A percentile compares a stretch with the other conserved stretches of the same genome.
phyloP scores from a whole-genome alignment of 2,888 invertebrate species.

The Temnothorax unifasciatus region DNA sequence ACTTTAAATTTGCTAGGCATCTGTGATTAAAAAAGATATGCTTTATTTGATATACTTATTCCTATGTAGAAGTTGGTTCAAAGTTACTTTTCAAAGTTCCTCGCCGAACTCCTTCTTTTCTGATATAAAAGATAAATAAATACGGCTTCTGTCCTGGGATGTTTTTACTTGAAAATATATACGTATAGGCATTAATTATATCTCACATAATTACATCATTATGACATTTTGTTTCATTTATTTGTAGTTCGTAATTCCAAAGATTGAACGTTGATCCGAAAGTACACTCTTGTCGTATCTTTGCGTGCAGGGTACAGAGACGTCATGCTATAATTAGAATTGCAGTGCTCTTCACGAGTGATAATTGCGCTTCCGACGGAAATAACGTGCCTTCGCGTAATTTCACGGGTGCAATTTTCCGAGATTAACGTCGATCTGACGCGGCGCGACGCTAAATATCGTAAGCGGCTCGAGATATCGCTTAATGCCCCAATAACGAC shows the following conservation, averaged over 20 bases:
- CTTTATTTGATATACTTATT: neutral
- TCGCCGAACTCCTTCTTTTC: neutral
- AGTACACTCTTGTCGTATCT: neutral
- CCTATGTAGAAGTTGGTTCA: neutral
- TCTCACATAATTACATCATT: neutral
- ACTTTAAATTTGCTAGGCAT: neutral
- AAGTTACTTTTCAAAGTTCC: constrained; percentile 4
- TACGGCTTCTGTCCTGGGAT: neutral
- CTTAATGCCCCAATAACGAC: constrained; percentile 27
- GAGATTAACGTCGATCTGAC: constrained; percentile 48
- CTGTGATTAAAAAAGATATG: neutral
- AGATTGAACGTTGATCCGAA: neutral
- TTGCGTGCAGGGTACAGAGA: neutral
- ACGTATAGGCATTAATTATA: neutral
- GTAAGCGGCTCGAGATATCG: constrained; percentile 37
- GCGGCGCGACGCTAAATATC: constrained; percentile 34
- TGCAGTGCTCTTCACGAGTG: constrained; percentile 14
- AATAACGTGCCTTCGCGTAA: constrained; percentile 39
- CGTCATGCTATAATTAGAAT: constrained; percentile 18
- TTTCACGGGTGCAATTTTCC: constrained; percentile 42
- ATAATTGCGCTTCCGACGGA: constrained; percentile 49
- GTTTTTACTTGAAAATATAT: neutral
- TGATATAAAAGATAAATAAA: neutral
- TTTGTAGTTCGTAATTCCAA: neutral
- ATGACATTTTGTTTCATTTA: neutral